Evolutionary conservation across 2,113 vertebrate genomes (phyloP), one percentile per base, ranked within the genome.

Genomic region (Balaeniceps rex): DNA sequence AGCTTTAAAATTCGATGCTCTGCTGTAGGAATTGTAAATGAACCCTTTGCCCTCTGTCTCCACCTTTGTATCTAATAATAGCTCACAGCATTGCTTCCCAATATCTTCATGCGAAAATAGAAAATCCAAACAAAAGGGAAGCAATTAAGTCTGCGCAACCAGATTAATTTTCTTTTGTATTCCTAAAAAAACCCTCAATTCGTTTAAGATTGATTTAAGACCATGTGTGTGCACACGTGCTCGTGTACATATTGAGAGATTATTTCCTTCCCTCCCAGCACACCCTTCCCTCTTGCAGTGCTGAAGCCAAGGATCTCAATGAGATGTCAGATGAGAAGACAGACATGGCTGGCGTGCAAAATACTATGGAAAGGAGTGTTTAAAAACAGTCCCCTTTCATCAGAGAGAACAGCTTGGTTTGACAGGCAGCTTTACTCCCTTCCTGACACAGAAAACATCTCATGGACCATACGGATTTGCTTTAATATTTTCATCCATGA

Each of bases 351-450:
- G 91, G 65, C 44, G 63, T 89, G 91, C 57, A 96, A 91, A 96
- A 89, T 87, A 93, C 96, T 94, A 95, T 17, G 64, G 91, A 75
- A 92, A 97, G 81, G 57, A 90, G 85, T 89, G 82, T 86, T 96
- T 85, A 47, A 93, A 97, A 96, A 87, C 86, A 95, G 68, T n/a
- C 88, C 63, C 80, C 83, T 95, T 87, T 93, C 93, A 97, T 95
- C 86, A 81, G 87, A 55, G 89, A 72, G 95, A 97, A 92, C 89
- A 97, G 96, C 96, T 96, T 93, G 93, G 89, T 84, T 94, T 96
- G 94, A 95, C 94, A 97, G 88, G 92, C 97, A 95, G 91, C 55
- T 97, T 91, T 70, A 81, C 78, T 95, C 90, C 71, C 49, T 94
- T 86, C 42, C 86, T 92, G 88, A 94, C 78, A 87, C 88, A 94